A percentile compares a stretch with the other conserved stretches of the same genome.
Conservation (phyloP, 2,888 invertebrate species). For the Odontothrips loti region DNA sequence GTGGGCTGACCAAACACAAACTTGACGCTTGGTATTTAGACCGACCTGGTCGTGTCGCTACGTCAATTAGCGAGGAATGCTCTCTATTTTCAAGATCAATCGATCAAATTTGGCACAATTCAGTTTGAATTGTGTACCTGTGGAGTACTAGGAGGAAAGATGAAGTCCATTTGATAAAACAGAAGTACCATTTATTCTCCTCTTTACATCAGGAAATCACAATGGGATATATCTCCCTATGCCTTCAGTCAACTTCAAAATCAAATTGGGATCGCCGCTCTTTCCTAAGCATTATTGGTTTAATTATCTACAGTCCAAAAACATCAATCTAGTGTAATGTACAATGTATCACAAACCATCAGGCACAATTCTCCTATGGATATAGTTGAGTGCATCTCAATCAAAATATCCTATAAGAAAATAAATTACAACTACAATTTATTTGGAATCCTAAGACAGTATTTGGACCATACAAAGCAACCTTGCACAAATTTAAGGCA, state of each 20-base stretch:
- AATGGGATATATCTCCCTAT: background rate
- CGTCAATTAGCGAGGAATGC: too few species aligned
- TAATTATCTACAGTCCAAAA: background rate
- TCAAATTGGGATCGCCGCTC: background rate
- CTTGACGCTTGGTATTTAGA: too few species aligned
- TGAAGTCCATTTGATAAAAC: too few species aligned
- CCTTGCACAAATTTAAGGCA: background rate
- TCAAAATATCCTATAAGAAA: background rate
- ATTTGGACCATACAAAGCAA: background rate
- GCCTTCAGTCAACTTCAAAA: background rate
- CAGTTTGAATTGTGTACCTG: too few species aligned
- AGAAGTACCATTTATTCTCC: background rate
- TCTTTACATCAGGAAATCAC: background rate
- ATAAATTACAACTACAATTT: slow-evolving; percentile 1
- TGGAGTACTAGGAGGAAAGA: too few species aligned
- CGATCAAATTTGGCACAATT: too few species aligned
- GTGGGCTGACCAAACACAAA: too few species aligned
- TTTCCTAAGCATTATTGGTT: background rate
- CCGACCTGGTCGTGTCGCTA: too few species aligned
- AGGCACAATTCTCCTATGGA: background rate
- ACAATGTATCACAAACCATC: slow-evolving; percentile 18
- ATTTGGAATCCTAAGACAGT: background rate
- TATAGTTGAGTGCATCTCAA: slow-evolving; percentile 13
- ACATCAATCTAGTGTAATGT: background rate
- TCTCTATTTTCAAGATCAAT: too few species aligned